These are phyloP conservation scores for Orbicella faveolata DNA, from an alignment of 64 coral and sea anemone species.

Conservation along the genomic window DNA sequence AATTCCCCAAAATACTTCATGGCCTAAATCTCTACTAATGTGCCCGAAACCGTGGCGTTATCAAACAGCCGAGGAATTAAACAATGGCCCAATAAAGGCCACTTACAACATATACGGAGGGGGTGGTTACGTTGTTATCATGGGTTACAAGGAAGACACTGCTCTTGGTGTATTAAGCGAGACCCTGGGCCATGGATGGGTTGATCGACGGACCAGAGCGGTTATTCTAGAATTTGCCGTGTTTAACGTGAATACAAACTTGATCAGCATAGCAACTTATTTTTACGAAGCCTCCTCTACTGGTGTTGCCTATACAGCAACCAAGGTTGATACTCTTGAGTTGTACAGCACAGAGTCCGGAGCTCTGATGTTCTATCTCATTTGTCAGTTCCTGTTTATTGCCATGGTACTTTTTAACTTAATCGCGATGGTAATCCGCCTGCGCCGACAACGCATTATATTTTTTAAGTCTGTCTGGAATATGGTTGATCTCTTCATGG, in stretches of 20 bases:
- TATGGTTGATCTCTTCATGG: conserved; percentile 3
- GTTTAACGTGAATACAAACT: conserved; percentile 53
- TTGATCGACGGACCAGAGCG: conserved; percentile 50
- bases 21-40: not conserved
- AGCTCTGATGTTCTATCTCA: not conserved
- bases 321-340: conserved; percentile 32
- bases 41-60: conserved; percentile 37
- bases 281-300: conserved; percentile 28
- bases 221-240: conserved; percentile 43
- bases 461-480: conserved; percentile 17
- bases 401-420: conserved; percentile 8
- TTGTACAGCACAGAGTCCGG: conserved; percentile 17
- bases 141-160: conserved; percentile 48
- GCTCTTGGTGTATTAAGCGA: conserved; percentile 23
- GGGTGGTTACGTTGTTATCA: conserved; percentile 52
- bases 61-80: conserved; percentile 28
- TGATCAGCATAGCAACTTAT: conserved; percentile 44
- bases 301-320: conserved; percentile 21
- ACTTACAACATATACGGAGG: not conserved
- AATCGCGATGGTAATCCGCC: not conserved
- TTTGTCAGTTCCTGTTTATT: not conserved
- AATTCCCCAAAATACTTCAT: not conserved
- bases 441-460: not conserved
- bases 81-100: conserved; percentile 21
- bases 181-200: conserved; percentile 32